Evolutionary conservation across 2,797 vertebrate genomes (phyloP), one percentile per base, ranked within the genome.

Genomic region (Carduelis carduelis): DNA sequence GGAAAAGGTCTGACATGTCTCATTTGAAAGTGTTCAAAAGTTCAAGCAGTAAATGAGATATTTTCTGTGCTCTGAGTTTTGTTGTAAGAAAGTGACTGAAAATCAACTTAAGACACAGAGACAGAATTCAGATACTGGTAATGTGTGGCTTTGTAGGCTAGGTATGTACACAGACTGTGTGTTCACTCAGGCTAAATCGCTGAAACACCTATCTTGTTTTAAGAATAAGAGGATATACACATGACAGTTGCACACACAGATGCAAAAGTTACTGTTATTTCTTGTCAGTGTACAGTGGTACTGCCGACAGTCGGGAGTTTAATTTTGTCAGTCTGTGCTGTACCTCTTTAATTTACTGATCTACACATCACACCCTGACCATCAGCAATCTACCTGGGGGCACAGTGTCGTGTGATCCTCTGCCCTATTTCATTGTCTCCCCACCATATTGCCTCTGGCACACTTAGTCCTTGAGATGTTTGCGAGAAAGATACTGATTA

Each of bases 121-220:
- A 22, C 5, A 83, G 26, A 63, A 63, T 63, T 85, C n/a, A 47
- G 32, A 3, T 63, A 53, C n/a, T 56, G 59, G 32, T 44, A 32
- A 16, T 6, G 5, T 44, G 32, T 85, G 39, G 15, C 32, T 85
- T 52, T 87, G 44, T 64, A 56, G 53, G 43, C 17, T 70, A n/a
- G n/a, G 7, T 70, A 1, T 9, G 16, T 72, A 41, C 23, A 47
- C 23, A 82, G 39, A 4, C 28, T 56, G 7, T 59, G 7, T 75
- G 12, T 63, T 80, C 47, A 39, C 16, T 77, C n/a, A 14, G 35
- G 28, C 28, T 87, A 72, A 22, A 55, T 77, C 3, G 1, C 64
- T 68, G 52, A 34, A 87, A 79, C 1, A 4, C 0, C 0, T 17
- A 1, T 9, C 14, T 41, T 87, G 35, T 30, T 79, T 82, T 49